phyloP scores from a whole-genome alignment of 2,797 vertebrate genomes.

The Bryconaethiops microstoma region DNA sequence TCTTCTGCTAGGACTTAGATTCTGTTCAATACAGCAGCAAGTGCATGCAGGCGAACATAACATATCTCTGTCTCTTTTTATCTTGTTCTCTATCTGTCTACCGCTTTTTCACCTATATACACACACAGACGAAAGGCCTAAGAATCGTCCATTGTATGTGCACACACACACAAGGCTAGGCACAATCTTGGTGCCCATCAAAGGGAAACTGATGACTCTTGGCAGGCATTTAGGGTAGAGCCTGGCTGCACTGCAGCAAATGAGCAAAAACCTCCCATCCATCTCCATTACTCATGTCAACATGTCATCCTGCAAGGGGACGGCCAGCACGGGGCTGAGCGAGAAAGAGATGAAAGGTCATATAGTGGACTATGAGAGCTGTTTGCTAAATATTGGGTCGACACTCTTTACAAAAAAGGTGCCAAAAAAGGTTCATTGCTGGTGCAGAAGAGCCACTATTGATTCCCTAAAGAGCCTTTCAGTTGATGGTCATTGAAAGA shows the following conservation, averaged over 20 bases:
- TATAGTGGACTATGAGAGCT: background rate
- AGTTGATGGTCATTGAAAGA: too few species aligned
- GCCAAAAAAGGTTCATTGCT: too few species aligned
- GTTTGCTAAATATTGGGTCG: background rate
- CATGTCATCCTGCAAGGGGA: conserved; percentile 63
- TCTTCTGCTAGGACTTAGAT: conserved; percentile 5
- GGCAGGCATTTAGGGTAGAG: conserved; percentile 76
- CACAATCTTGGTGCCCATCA: conserved; percentile 61
- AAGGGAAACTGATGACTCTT: conserved; percentile 72
- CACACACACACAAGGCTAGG: conserved; percentile 22
- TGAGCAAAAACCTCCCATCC: conserved; percentile 72
- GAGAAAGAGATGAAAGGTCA: conserved; percentile 49
- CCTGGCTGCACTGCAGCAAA: conserved; percentile 67
- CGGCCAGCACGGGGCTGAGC: conserved; percentile 70
- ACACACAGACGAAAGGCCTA: conserved; percentile 11
- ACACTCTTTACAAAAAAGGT: too few species aligned
- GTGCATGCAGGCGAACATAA: background rate
- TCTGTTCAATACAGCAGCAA: background rate
- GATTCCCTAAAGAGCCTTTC: too few species aligned
- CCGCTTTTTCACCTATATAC: conserved; percentile 17
- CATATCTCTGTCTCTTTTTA: background rate
- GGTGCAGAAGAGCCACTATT: too few species aligned
- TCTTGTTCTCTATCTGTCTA: background rate
- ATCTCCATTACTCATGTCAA: conserved; percentile 78
- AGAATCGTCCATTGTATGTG: background rate